Evolutionary conservation across 2,113 vertebrate genomes (phyloP).

Genomic region (Zosterops lateralis): DNA sequence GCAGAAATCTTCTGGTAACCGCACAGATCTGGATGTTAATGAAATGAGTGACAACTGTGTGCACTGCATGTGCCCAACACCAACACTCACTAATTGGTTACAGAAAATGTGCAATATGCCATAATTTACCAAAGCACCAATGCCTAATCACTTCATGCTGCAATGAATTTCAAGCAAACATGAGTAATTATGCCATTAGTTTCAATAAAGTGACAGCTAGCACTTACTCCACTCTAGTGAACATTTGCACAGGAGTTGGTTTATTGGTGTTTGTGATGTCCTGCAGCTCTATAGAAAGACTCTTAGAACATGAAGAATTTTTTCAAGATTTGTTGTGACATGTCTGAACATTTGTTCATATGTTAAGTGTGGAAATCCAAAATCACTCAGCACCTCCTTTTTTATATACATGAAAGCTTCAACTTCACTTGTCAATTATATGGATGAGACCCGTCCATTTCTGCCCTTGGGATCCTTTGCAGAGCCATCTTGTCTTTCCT

Average conservation of each 20-base stretch:
- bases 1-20: neutral
- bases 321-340: neutral
- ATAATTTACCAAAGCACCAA: conserved; percentile 47
- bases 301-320: neutral
- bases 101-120: conserved; percentile 4
- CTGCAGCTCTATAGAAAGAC: neutral
- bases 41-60: conserved; percentile 23
- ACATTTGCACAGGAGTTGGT: neutral
- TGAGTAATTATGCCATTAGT: conserved; percentile 38
- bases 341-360: neutral
- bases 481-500: neutral
- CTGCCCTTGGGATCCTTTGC: neutral
- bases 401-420: neutral
- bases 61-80: neutral
- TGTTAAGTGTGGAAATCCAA: neutral
- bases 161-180: conserved; percentile 46
- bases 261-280: neutral
- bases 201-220: conserved; percentile 35
- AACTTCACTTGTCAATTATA: neutral
- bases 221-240: neutral
- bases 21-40: neutral
- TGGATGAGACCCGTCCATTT: neutral
- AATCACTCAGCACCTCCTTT: neutral
- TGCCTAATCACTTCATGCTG: conserved; percentile 22
- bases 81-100: neutral